Evolutionary conservation across 2,113 vertebrate species (phyloP).

Genomic region (Camelus bactrianus): DNA sequence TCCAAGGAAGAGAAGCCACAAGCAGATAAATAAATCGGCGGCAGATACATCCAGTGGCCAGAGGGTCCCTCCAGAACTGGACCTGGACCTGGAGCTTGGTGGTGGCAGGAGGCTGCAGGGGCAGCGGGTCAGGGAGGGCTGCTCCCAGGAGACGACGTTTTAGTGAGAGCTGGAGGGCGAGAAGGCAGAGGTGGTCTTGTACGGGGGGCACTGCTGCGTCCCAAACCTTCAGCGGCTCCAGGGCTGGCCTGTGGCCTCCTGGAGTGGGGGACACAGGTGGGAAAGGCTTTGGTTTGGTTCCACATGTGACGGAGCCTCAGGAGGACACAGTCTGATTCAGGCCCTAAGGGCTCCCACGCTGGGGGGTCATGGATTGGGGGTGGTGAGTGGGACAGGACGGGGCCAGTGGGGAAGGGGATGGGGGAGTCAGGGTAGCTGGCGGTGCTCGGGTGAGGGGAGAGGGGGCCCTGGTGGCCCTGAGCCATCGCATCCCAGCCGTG

Average conservation of each 20-base stretch:
- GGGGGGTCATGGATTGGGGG: rapidly evolving
- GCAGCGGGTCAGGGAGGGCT: too few relatives aligned
- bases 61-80: rapidly evolving
- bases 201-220: rapidly evolving
- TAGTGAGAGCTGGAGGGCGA: rapidly evolving
- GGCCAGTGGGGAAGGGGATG: neutral
- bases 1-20: rapidly evolving
- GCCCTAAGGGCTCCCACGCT: neutral
- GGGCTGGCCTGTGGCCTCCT: neutral
- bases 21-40: rapidly evolving
- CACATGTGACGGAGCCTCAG: rapidly evolving
- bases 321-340: rapidly evolving
- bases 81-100: rapidly evolving
- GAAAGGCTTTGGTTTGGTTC: too few relatives aligned
- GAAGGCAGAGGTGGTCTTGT: neutral
- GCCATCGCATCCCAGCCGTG: rapidly evolving
- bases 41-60: rapidly evolving
- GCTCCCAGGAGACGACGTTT: too few relatives aligned
- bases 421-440: neutral
- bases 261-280: too few relatives aligned
- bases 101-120: rapidly evolving
- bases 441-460: rapidly evolving
- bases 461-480: rapidly evolving
- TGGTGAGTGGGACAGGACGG: rapidly evolving
- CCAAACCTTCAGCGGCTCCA: rapidly evolving